A percentile compares a stretch with the other conserved stretches of the same genome.
phyloP scores from a whole-genome alignment of 1,140 invertebrate species.

The Magallana angulata region DNA sequence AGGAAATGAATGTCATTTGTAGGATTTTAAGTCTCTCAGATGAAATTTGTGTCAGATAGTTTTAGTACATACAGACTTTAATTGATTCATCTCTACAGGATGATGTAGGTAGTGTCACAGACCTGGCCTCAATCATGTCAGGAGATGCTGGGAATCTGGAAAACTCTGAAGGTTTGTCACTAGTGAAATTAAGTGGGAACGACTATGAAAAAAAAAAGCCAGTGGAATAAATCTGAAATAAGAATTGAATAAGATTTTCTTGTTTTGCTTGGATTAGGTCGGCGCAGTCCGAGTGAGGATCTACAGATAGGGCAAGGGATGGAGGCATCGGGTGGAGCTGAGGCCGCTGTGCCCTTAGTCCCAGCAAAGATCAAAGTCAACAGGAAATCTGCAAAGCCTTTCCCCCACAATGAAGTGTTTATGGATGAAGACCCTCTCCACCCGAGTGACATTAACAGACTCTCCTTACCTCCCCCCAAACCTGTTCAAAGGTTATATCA shows the following conservation, averaged over 20 bases:
- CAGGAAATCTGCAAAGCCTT: neutral
- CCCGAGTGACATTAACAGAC: slow-evolving; percentile 4
- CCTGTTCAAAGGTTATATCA: slow-evolving; percentile 1
- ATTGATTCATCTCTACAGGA: slow-evolving; percentile 60
- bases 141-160: slow-evolving; percentile 56
- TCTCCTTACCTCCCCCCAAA: slow-evolving; percentile 6
- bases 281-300: neutral
- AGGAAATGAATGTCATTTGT: too few relatives aligned
- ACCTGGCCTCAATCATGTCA: slow-evolving; percentile 55
- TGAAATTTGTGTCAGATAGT: too few relatives aligned
- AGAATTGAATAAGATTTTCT: too few relatives aligned
- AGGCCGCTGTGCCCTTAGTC: neutral
- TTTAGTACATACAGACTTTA: neutral
- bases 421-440: slow-evolving; percentile 26
- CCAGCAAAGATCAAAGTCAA: slow-evolving; percentile 19
- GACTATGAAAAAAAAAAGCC: too few relatives aligned
- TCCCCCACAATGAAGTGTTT: slow-evolving; percentile 21
- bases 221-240: too few relatives aligned
- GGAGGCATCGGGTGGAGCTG: neutral
- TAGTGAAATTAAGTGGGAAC: neutral
- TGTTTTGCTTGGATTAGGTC: neutral
- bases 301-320: neutral
- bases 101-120: slow-evolving; percentile 72
- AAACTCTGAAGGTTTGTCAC: slow-evolving; percentile 35
- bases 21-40: too few relatives aligned